Base-by-base conservation (phyloP, 2,113 vertebrate genomes). In the Mesitornis unicolor region DNA sequence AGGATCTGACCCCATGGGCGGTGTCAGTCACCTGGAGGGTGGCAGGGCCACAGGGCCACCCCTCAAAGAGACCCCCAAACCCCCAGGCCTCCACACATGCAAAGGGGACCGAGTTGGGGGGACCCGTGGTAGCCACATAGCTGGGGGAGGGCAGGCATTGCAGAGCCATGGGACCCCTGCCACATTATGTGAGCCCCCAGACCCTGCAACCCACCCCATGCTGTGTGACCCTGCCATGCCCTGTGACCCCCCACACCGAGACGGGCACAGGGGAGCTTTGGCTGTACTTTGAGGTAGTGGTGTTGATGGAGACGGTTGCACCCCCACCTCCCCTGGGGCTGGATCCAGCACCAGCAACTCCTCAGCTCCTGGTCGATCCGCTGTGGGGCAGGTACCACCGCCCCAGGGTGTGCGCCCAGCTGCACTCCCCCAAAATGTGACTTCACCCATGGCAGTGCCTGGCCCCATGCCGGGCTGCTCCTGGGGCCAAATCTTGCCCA, bases 21-120 rank as follows among this genome's bases (percentile, higher is more conserved):
- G 48, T 0, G 0, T 67, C 4, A 0, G 19, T 36, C 26, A 26
- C 22, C 0, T 0, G 33, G 54, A 75, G 9, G 4, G 36, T 60
- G 53, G 47, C 54, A 40, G 16, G n/a, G 19, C 29, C 5, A 6
- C 56, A 71, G 33, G n/a, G 36, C 60, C 50, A 21, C 21, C 29
- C 33, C 29, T 7, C 48, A 70, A 69, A 17, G 29, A 25, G 31
- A 47, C 16, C 6, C 5, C 11, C 6, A 61, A 35, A 16, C 35
- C 29, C 13, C 29, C 20, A 42, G 69, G n/a, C 31, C 59, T 65
- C 36, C 25, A 38, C 40, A 14, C 2, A 2, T 25, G 14, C 3
- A 21, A 50, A 59, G 31, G 13, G 50, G 17, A 11, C 45, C 33
- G 29, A 9, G 25, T 20, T 35, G 38, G n/a, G 20, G 19, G 38